Base-by-base conservation (phyloP, 2,797 vertebrate genomes). In the Pristis pectinata region DNA sequence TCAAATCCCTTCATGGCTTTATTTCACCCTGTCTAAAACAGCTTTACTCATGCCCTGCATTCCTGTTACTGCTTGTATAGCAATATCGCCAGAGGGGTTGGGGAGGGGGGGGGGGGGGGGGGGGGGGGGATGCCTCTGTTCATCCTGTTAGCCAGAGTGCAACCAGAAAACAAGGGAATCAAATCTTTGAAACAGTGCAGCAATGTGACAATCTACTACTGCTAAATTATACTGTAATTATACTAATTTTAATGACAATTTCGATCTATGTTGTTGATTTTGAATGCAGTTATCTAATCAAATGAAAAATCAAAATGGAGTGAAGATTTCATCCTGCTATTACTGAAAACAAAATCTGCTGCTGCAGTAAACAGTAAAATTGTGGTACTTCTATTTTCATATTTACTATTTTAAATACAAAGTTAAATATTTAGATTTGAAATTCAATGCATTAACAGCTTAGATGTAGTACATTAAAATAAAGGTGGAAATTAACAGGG, bases 281-380 rank as follows among this genome's bases (percentile, higher is more conserved):
- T 10, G 49, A 83, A 49, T 89, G 53, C 11, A 10, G 87, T 56
- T 87, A 87, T 27, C 24, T 44, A 49, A 30, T 17, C 56, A n/a
- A 34, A 19, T n/a, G 3, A 87, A 53, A 19, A 17, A 22, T 80
- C n/a, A 80, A 80, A 41, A 7, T 72, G 15, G 79, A n/a, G 1
- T 89, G 85, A 89, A 89, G n/a, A 59, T 87, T 87, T 89, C 13
- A 89, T 56, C 7, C 30, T 89, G 17, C 30, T 61, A n/a, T 89
- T n/a, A 17, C 6, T 17, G 13, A 59, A 87, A 34, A 85, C 15
- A 64, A 64, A 64, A 64, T 64, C 64, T 27, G 70, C 24, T 72
- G 70, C 24, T 72, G 61, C 24, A 2, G 70, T 2, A 5, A 22
- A 72, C 24, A 72, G 72, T 27, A 30, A 72, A 72, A 27, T 22